Percentiles rank a stretch among this genome's conserved stretches.
Conservation (phyloP, 2,888 invertebrate species). For the Cerastis leucographa region DNA sequence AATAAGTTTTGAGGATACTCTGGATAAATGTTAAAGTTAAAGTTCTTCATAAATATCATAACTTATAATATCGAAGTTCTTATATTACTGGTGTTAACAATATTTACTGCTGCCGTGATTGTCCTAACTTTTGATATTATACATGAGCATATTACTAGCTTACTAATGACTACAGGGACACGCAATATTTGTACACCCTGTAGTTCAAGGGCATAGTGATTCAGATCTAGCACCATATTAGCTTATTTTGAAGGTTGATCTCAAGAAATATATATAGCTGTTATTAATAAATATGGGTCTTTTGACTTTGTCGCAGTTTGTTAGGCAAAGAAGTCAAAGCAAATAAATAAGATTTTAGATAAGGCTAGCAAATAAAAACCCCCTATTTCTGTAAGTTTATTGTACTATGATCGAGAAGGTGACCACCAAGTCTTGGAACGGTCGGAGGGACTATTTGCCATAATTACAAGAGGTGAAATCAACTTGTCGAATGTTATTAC, state of each 20-base stretch:
- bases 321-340: constrained; percentile 4
- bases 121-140: constrained; percentile 60
- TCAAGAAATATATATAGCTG: constrained; percentile 34
- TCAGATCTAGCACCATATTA: constrained; percentile 53
- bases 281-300: constrained; percentile 32
- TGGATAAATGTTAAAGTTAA: background rate
- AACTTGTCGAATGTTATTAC: background rate
- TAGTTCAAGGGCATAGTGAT: constrained; percentile 64
- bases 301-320: constrained; percentile 25
- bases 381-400: background rate
- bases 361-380: constrained; percentile 6
- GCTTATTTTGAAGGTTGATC: constrained; percentile 60
- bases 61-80: constrained; percentile 8
- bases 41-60: constrained; percentile 1
- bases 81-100: constrained; percentile 18
- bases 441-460: background rate
- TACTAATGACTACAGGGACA: constrained; percentile 65
- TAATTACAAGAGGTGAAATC: background rate
- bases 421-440: background rate
- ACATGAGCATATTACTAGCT: constrained; percentile 48
- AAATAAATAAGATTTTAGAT: constrained; percentile 21
- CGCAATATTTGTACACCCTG: constrained; percentile 61
- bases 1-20: background rate
- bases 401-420: background rate
- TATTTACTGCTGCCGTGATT: constrained; percentile 37